Percentiles rank a stretch among this genome's conserved stretches.
These are phyloP conservation scores for Ceyx melanurus DNA, from an alignment of 2,113 vertebrate genomes.

Conservation along the genomic window DNA sequence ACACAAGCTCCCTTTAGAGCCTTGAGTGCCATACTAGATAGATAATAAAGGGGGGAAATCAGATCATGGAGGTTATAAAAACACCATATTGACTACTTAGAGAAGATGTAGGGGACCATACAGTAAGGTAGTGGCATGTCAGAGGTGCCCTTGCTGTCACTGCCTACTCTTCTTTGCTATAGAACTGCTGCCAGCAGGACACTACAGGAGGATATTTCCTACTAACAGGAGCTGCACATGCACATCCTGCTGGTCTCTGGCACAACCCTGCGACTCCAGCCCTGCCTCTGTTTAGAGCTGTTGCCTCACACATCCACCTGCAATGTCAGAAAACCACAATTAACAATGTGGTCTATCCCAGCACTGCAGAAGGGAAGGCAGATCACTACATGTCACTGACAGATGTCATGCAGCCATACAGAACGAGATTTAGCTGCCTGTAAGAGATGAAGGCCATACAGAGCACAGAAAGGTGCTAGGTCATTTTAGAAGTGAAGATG, in stretches of 20 bases:
- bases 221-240: background rate
- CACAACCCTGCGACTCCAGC: background rate
- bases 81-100: background rate
- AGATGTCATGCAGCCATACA: background rate
- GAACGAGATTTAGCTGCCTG: background rate
- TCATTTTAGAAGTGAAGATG: background rate
- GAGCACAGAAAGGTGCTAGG: background rate
- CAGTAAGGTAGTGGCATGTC: background rate
- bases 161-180: background rate
- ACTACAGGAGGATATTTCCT: background rate
- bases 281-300: background rate
- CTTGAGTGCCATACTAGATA: background rate
- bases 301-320: background rate
- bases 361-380: background rate
- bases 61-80: background rate
- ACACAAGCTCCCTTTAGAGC: background rate
- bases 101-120: background rate
- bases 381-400: background rate
- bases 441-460: background rate
- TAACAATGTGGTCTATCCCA: background rate
- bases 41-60: background rate
- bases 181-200: background rate
- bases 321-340: background rate
- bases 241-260: background rate
- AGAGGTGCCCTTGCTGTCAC: background rate